Evolutionary conservation across 2,113 vertebrate genomes (phyloP).

Genomic region (Furnarius figulus): DNA sequence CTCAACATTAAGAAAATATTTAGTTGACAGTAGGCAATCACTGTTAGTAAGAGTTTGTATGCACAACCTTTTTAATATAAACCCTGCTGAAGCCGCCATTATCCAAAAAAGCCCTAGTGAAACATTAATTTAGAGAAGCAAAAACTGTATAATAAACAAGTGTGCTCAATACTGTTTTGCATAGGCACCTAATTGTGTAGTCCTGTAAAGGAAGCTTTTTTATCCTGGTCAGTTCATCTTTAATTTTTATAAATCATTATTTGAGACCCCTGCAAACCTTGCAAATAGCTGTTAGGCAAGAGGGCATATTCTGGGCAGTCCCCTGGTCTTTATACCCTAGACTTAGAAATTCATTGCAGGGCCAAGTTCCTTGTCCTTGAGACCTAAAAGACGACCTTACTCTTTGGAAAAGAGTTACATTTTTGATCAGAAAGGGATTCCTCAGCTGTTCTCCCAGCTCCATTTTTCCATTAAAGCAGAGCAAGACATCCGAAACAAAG

Average conservation of each 20-base stretch:
- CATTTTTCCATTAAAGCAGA: not conserved
- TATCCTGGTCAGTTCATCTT: not conserved
- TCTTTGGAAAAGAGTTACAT: not conserved
- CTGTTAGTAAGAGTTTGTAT: not conserved
- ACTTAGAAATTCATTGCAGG: not conserved
- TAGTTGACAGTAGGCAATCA: not conserved
- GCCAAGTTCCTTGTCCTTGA: not conserved
- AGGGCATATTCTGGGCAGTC: not conserved
- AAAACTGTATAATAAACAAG: not conserved
- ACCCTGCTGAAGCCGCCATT: not conserved
- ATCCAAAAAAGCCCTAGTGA: not conserved
- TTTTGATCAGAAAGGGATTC: not conserved
- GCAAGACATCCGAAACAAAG: not conserved
- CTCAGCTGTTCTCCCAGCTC: not conserved
- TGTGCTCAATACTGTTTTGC: not conserved
- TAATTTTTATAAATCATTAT: not conserved
- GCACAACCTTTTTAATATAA: not conserved
- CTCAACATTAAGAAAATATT: not conserved
- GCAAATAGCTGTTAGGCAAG: not conserved
- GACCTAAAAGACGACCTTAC: not conserved
- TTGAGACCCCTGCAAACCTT: fast-evolving
- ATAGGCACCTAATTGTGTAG: not conserved
- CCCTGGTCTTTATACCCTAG: not conserved
- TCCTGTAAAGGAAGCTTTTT: not conserved
- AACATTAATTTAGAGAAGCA: not conserved